Evolutionary conservation across 2,888 invertebrate species (phyloP).

Genomic region (Choreutis nemorana): DNA sequence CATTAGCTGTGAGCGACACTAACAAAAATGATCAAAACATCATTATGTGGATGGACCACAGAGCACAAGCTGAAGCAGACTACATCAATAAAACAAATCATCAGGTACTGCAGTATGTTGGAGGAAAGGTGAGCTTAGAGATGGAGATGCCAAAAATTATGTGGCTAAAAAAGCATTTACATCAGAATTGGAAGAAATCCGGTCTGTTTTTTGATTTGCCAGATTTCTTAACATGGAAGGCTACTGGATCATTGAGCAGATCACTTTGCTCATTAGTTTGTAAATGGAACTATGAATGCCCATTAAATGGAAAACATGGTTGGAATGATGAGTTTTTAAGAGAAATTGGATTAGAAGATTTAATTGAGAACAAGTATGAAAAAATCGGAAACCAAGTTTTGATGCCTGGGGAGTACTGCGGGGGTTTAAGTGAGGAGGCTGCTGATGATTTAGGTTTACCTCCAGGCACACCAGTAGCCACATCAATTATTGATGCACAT

Average conservation of each 20-base stretch:
- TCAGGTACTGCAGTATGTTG: slow-evolving; percentile 82
- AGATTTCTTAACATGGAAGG: slow-evolving; percentile 93
- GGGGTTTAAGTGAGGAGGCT: slow-evolving; percentile 69
- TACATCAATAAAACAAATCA: slow-evolving; percentile 81
- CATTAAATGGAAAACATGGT: slow-evolving; percentile 56
- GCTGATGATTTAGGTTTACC: slow-evolving; percentile 75
- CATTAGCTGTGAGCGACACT: slow-evolving; percentile 74
- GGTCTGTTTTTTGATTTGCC: slow-evolving; percentile 89
- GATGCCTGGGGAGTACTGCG: slow-evolving; percentile 77
- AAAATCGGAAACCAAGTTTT: slow-evolving; percentile 74
- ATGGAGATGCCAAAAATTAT: slow-evolving; percentile 95
- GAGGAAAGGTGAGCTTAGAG: slow-evolving; percentile 93
- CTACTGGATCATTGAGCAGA: slow-evolving; percentile 77
- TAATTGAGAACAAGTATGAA: slow-evolving; percentile 70
- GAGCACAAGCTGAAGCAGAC: slow-evolving; percentile 82
- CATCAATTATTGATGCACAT: slow-evolving; percentile 95
- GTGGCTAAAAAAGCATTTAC: slow-evolving; percentile 85
- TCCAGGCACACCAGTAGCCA: slow-evolving; percentile 80
- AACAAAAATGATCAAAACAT: slow-evolving; percentile 78
- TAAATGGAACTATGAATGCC: slow-evolving; percentile 91
- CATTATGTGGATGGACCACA: slow-evolving; percentile 93
- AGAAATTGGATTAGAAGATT: slow-evolving; percentile 77
- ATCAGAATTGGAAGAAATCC: slow-evolving; percentile 73
- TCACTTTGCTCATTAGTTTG: slow-evolving; percentile 93
- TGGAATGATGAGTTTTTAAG: slow-evolving; percentile 81